Percentiles rank a stretch among this genome's conserved stretches.
Evolutionary conservation across 2,888 invertebrate species (phyloP).

Genomic region (Dioctria rufipes): DNA sequence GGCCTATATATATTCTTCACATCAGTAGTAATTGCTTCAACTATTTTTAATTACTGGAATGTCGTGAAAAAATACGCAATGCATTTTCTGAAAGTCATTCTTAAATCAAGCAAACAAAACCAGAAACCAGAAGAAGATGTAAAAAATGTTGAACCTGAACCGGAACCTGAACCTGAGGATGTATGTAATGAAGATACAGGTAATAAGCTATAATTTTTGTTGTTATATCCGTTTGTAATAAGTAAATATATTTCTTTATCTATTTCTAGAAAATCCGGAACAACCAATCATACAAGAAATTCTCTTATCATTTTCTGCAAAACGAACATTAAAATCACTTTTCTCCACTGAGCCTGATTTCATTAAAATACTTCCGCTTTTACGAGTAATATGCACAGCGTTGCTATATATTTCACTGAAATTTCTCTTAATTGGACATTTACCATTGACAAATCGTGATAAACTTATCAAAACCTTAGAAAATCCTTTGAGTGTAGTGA

Average conservation of each 20-base stretch:
- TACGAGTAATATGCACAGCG: conserved; percentile 78
- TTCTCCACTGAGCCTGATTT: conserved; percentile 72
- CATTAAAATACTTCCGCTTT: conserved; percentile 80
- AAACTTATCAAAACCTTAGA: conserved; percentile 72
- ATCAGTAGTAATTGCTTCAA: conserved; percentile 29
- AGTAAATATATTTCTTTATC: background rate
- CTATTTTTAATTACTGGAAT: conserved; percentile 23
- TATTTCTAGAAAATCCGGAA: background rate
- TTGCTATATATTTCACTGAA: conserved; percentile 79
- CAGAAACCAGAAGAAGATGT: conserved; percentile 37
- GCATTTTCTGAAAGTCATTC: background rate
- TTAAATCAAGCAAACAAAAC: conserved; percentile 33
- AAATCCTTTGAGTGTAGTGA: conserved; percentile 75
- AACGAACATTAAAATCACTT: conserved; percentile 76
- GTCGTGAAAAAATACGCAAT: conserved; percentile 26
- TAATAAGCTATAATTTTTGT: conserved; percentile 6
- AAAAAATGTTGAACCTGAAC: conserved; percentile 11
- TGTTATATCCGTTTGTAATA: background rate
- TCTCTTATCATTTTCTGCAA: conserved; percentile 77
- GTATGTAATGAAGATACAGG: conserved; percentile 59
- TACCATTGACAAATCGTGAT: conserved; percentile 77
- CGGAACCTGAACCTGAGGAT: background rate
- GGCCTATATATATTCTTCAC: conserved; percentile 55
- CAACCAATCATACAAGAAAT: conserved; percentile 60
- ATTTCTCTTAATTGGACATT: conserved; percentile 76